These are phyloP conservation scores for Zelleria hepariella DNA, from an alignment of 2,888 invertebrate genomes.

Conservation along the genomic window DNA sequence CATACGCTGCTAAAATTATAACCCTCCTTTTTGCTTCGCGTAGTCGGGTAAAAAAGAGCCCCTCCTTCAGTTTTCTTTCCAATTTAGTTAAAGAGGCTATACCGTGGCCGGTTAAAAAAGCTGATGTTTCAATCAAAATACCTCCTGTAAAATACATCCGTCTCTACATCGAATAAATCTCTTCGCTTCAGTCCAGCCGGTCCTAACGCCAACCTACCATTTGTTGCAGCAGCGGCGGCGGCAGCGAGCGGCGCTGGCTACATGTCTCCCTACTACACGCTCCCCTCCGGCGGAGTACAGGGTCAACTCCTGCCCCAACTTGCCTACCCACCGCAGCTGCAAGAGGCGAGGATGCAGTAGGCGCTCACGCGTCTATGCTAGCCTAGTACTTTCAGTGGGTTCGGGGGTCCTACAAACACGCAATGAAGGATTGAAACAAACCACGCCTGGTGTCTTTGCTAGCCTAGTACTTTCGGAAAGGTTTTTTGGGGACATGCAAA, in stretches of 20 bases:
- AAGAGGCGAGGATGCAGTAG: conserved; percentile 85
- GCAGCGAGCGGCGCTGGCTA: conserved; percentile 78
- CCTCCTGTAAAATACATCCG: no score
- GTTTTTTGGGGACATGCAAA: no score
- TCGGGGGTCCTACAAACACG: neutral
- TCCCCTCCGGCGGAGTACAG: conserved; percentile 74
- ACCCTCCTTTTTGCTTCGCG: no score
- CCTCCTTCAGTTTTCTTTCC: no score
- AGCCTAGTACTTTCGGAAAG: neutral
- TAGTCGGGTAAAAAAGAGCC: no score
- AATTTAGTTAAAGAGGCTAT: no score
- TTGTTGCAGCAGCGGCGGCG: conserved; percentile 47
- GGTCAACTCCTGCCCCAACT: conserved; percentile 77
- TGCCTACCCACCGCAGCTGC: conserved; percentile 76
- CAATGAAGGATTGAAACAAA: neutral
- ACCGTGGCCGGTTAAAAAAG: no score
- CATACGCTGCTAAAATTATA: no score
- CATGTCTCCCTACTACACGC: conserved; percentile 80
- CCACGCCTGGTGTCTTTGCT: neutral
- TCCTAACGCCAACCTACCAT: neutral
- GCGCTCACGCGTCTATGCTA: neutral
- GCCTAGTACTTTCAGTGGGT: neutral
- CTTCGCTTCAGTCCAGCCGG: neutral
- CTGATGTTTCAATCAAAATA: no score
- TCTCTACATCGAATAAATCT: no score